These are phyloP conservation scores for Troides aeacus DNA, from an alignment of 2,888 invertebrate species.

Conservation along the genomic window DNA sequence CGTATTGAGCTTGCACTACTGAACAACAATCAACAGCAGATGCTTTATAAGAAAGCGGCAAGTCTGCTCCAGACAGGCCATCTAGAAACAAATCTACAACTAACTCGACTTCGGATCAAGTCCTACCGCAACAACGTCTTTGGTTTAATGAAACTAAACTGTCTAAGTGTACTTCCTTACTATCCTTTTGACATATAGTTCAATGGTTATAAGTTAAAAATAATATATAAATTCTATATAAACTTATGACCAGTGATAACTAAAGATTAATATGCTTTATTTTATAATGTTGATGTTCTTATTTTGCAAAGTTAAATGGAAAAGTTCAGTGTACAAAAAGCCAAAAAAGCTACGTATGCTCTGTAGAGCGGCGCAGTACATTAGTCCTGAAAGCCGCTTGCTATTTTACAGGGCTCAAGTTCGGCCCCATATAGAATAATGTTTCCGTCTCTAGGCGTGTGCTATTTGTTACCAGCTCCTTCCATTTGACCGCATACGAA, in stretches of 20 bases:
- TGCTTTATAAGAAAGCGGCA: slow-evolving; percentile 27
- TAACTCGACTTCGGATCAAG: slow-evolving; percentile 43
- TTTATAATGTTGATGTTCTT: no score
- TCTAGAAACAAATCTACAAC: slow-evolving; percentile 59
- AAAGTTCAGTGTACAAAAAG: not conserved
- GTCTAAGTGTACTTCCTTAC: slow-evolving; percentile 15
- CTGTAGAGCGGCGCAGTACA: not conserved
- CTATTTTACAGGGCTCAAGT: not conserved
- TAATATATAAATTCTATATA: not conserved
- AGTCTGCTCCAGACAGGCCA: slow-evolving; percentile 52
- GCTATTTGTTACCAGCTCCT: not conserved
- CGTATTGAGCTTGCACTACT: slow-evolving; percentile 28
- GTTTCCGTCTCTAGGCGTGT: no score
- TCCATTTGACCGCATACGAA: not conserved
- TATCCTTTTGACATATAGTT: not conserved
- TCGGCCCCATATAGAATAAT: not conserved
- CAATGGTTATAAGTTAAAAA: not conserved
- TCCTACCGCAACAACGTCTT: slow-evolving; percentile 37
- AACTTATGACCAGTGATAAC: not conserved
- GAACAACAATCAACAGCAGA: slow-evolving; percentile 30
- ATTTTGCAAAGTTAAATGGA: no score
- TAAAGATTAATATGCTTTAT: no score
- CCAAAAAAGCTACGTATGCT: not conserved
- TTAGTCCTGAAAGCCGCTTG: not conserved
- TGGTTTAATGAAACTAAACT: slow-evolving; percentile 29